Conservation (phyloP, 2,797 vertebrate species). For the Staurois parvus region DNA sequence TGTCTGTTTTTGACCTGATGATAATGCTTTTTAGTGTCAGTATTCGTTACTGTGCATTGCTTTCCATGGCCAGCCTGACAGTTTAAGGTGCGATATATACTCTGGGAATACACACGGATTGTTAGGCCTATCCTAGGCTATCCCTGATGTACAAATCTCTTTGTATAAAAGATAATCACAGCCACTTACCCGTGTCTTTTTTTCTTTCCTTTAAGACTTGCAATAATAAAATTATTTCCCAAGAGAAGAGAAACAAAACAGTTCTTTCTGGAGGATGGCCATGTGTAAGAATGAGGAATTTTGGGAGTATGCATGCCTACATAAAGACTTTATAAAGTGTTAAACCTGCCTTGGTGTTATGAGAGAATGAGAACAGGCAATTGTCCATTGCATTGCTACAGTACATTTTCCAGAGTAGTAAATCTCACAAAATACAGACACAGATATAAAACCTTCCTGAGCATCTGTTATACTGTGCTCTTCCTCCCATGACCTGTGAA, state of each 20-base stretch:
- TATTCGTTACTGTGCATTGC: conserved; percentile 12
- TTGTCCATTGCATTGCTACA: conserved; percentile 20
- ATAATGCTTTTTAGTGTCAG: conserved; percentile 18
- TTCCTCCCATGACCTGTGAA: conserved; percentile 42
- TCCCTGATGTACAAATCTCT: conserved; percentile 7
- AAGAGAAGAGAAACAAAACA: conserved; percentile 19
- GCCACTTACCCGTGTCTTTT: conserved; percentile 18
- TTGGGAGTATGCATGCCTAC: conserved; percentile 24
- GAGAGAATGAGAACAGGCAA: conserved; percentile 22
- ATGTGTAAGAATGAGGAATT: conserved; percentile 1
- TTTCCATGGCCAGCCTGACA: conserved; percentile 1
- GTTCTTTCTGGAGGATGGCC: conserved; percentile 33
- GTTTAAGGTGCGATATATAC: conserved; percentile 13
- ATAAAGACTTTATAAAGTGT: conserved; percentile 45
- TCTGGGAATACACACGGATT: neutral
- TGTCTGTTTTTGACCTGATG: conserved; percentile 28
- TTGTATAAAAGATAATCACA: conserved; percentile 18
- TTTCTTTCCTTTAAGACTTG: neutral
- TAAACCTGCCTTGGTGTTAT: conserved; percentile 31
- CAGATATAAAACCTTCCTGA: conserved; percentile 19
- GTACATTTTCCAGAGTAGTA: conserved; percentile 1
- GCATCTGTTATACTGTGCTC: conserved; percentile 35
- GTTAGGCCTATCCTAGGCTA: neutral
- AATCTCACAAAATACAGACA: conserved; percentile 8
- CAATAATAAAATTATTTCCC: conserved; percentile 51